Base-by-base conservation (phyloP, 2,113 vertebrate genomes). In the Syrmaticus mikado region DNA sequence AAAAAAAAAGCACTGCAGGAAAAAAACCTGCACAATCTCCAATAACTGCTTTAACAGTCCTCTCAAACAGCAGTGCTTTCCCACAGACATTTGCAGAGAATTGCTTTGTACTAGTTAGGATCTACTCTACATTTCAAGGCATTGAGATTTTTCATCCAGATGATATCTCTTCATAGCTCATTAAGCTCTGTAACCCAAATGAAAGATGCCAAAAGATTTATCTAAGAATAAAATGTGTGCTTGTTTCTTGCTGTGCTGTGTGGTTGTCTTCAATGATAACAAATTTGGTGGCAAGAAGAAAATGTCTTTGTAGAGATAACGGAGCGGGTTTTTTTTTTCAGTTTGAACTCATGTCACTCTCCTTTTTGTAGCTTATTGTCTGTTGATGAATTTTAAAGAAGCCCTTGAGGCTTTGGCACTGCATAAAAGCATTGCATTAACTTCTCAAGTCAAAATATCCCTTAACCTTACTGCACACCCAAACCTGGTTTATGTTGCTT, bases 361-460 rank as follows among this genome's bases (percentile, higher is more conserved):
- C 41, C 55, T 83, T 80, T 79, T 76, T 77, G 60, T 64, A 85
- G 60, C 38, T 82, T 79, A 83, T 76, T 87, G 32, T 52, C 41
- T 75, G 62, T 3, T 84, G 71, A 62, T 93, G 93, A 82, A 91
- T 87, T 91, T 93, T 91, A 90, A 92, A 80, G 72, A 67, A 76
- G 72, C 76, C 92, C 79, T 85, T 55, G 66, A 92, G 85, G 93
- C 79, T 90, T 57, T 85, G 89, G 85, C 94, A 83, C 36, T 62
- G 64, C 83, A 90, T 83, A 43, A 94, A 96, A 90, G 92, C 21
- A 20, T 13, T 46, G 28, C 34, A 24, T 27, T 76, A 66, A n/a
- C 50, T 91, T 87, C 72, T 78, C 46, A 48, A 80, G 82, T 83
- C 68, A 50, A 65, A 24, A 79, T 38, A 58, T 58, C 52, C 84